Conservation (phyloP, 2,797 vertebrate species). For the Macropus fuliginosus region DNA sequence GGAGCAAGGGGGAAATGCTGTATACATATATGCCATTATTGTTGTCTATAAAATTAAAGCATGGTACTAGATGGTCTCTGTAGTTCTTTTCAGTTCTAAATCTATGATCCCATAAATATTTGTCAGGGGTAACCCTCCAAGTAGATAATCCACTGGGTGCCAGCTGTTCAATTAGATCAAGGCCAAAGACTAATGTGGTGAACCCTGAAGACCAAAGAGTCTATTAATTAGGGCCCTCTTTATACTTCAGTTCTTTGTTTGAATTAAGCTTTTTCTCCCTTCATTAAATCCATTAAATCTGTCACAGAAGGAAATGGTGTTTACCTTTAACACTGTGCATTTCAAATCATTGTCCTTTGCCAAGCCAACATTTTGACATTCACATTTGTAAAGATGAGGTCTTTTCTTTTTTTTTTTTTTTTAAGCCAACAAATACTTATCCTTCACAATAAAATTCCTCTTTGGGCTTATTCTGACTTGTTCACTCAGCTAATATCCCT, state of each 20-base stretch:
- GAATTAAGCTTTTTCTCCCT: neutral
- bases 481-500: neutral
- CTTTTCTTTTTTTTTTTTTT: neutral
- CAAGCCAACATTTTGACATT: neutral
- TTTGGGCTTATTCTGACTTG: neutral
- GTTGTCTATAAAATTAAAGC: neutral
- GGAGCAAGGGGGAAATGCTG: neutral
- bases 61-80: neutral
- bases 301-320: neutral
- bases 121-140: neutral
- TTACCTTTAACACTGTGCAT: neutral
- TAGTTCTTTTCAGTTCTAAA: neutral
- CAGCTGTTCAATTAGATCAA: neutral
- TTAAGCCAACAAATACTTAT: neutral
- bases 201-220: neutral
- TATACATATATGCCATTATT: neutral
- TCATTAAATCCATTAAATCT: neutral
- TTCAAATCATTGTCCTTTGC: neutral
- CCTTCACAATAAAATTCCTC: neutral
- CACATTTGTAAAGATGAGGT: neutral
- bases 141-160: neutral
- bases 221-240: neutral
- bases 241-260: neutral
- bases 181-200: neutral
- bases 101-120: neutral